Conservation (phyloP, 1,140 invertebrate species). For the Lutraria rhynchaena region DNA sequence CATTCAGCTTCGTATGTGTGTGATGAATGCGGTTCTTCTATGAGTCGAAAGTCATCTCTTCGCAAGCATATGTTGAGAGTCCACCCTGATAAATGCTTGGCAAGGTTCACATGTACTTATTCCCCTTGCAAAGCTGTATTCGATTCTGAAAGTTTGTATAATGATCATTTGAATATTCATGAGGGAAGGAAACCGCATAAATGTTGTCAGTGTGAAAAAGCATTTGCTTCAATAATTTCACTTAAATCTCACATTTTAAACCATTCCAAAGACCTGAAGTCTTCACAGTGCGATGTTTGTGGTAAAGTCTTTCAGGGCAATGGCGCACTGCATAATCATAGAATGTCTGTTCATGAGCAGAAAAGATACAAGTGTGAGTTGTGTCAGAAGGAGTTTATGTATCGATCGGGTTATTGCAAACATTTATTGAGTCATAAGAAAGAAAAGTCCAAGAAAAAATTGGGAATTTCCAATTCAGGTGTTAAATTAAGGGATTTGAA, state of each 20-base stretch:
- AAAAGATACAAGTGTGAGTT: constrained; percentile 20
- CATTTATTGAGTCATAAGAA: constrained; percentile 20
- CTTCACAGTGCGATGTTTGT: constrained; percentile 8
- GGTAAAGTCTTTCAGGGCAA: neutral
- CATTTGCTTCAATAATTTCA: neutral
- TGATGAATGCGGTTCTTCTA: neutral
- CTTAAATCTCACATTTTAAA: neutral
- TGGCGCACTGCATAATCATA: constrained; percentile 24
- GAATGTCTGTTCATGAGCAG: constrained; percentile 7
- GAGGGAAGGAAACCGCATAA: constrained; percentile 2
- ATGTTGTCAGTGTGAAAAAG: neutral
- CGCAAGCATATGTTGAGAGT: constrained; percentile 7
- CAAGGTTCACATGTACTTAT: constrained; percentile 16
- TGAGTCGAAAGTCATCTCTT: neutral
- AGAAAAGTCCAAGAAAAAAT: neutral
- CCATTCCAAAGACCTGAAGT: neutral
- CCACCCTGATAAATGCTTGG: constrained; percentile 6
- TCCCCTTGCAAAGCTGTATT: constrained; percentile 1
- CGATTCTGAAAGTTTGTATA: neutral
- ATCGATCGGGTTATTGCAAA: constrained; percentile 10
- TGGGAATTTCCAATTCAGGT: neutral
- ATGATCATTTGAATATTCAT: constrained; percentile 28
- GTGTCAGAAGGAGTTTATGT: constrained; percentile 23
- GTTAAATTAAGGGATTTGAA: neutral
- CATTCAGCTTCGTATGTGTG: neutral